Evolutionary conservation across 2,797 vertebrate genomes (phyloP), one percentile per base, ranked within the genome.

Genomic region (Falco concolor): DNA sequence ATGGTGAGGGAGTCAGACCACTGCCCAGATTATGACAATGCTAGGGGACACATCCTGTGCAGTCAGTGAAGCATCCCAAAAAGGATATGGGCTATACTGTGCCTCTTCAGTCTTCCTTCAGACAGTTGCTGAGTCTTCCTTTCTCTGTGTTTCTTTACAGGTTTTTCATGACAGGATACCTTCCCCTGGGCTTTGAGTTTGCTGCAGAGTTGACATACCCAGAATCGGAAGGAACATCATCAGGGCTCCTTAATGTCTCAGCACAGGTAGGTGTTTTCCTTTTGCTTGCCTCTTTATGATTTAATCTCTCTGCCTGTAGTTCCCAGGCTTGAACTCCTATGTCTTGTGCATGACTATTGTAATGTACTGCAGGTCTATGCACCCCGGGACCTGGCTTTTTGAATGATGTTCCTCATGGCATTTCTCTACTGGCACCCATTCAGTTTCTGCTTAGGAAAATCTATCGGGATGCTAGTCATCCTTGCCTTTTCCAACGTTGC

Each of bases 121-220:
- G 34, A 30, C 64, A 68, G 9, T 65, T 90, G 40, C 34, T 70
- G 23, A 81, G 53, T 79, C 36, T 81, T 89, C 49, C 57, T 50
- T 87, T 93, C 63, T 89, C 4, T 87, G 50, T 73, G 63, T 84
- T 78, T 87, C 57, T 75, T 84, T 80, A 67, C 85, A 99, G 99
- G 65, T 99, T 99, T 97, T 99, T 99, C 95, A 99, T 99, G 99
- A 99, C 99, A 3, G 99, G 99, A 28, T 99, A 99, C 95, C 98
- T 99, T 68, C 99, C 99, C 1, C 96, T 99, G 93, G 99, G 99
- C 50, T 99, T 99, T 94, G 99, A 99, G 97, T 99, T 99, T 98
- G 99, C 99, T 8, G 99, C 98, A 21, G 99, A 99, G 95, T 97
- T 99, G 96, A 99, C 99, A 1, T 99, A 98, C 81, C 99, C 99